A percentile compares a stretch with the other conserved stretches of the same genome.
Evolutionary conservation across 2,888 invertebrate species (phyloP).

Genomic region (Leucania comma): DNA sequence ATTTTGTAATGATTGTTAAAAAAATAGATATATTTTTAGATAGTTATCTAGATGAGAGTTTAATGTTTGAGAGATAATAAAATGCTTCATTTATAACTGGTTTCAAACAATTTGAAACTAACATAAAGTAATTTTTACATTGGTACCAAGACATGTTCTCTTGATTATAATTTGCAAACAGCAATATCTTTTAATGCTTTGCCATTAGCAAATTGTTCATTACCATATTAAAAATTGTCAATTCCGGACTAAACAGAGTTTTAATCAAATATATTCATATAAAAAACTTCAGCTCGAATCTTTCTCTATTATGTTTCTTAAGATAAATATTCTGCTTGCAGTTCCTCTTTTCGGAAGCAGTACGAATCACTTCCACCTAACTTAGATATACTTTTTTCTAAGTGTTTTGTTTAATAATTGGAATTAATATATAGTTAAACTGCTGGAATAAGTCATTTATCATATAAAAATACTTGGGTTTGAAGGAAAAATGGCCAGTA

Average conservation of each 20-base stretch:
- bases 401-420: no score
- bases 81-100: background rate
- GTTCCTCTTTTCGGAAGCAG: no score
- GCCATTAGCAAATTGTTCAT: background rate
- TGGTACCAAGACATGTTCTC: background rate
- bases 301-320: background rate
- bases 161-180: background rate
- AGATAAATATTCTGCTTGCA: background rate
- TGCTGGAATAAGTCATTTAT: no score
- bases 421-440: no score
- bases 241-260: background rate
- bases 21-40: background rate
- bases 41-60: background rate
- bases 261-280: background rate
- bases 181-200: background rate
- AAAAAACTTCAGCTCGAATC: background rate
- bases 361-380: no score
- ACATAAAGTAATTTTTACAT: no score
- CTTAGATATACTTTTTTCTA: no score
- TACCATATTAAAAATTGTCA: background rate
- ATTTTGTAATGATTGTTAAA: constrained; percentile 16
- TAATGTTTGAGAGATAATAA: background rate
- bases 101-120: constrained; percentile 1
- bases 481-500: no score
- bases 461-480: no score